phyloP scores from a whole-genome alignment of 2,113 vertebrate species.

The Cynoglossus semilaevis region DNA sequence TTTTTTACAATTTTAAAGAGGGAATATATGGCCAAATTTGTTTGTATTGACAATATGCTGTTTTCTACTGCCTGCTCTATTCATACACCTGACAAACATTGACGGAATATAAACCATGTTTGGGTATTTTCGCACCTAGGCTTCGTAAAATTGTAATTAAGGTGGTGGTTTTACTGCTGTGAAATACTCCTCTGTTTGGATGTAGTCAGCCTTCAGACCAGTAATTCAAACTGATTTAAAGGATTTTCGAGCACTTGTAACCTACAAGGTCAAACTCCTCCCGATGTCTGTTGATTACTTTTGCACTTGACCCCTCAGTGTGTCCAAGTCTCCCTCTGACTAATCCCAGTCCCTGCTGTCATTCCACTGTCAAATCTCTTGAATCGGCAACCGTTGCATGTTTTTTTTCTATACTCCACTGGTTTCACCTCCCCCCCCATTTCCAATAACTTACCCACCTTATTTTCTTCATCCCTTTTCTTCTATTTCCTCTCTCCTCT shows the following conservation, averaged over 20 bases:
- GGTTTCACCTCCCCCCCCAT: slow-evolving; percentile 26
- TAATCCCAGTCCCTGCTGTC: slow-evolving; percentile 19
- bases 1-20: no score
- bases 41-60: no score
- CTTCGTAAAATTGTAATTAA: no score
- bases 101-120: no score
- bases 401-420: slow-evolving; percentile 25
- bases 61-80: no score
- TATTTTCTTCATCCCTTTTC: slow-evolving; percentile 38
- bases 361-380: slow-evolving; percentile 28
- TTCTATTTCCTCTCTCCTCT: slow-evolving; percentile 32
- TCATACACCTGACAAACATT: no score
- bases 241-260: slow-evolving; percentile 29
- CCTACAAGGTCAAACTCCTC: slow-evolving; percentile 14
- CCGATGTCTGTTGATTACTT: slow-evolving; percentile 34
- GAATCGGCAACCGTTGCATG: slow-evolving; percentile 12
- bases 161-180: no score
- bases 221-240: slow-evolving; percentile 15
- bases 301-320: slow-evolving; percentile 42
- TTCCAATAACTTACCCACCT: slow-evolving; percentile 25
- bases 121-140: no score
- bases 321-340: slow-evolving; percentile 21
- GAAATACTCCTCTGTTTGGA: no score
- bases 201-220: no score
- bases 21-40: no score